A percentile compares a stretch with the other conserved stretches of the same genome.
These are phyloP conservation scores for Coelinius sp. DNA, from an alignment of 2,888 invertebrate species.

Conservation along the genomic window DNA sequence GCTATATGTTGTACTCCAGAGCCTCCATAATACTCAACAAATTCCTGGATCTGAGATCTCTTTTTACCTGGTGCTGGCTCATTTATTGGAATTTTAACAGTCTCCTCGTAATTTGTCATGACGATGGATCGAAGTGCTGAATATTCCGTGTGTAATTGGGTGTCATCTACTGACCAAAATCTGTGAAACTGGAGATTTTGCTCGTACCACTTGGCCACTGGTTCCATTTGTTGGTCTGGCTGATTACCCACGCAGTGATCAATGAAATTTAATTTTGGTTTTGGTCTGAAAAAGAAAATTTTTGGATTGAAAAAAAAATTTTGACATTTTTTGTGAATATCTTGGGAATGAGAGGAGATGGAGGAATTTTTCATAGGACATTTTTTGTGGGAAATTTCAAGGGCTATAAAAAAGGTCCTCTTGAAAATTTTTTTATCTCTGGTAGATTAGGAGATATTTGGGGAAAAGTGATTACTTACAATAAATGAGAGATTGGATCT, in stretches of 20 bases:
- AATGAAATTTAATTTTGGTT: slow-evolving; percentile 85
- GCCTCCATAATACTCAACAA: slow-evolving; percentile 97
- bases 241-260: slow-evolving; percentile 99
- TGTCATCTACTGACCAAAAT: slow-evolving; percentile 99
- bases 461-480: no score
- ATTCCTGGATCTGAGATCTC: slow-evolving; percentile 98
- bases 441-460: no score
- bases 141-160: slow-evolving; percentile 94
- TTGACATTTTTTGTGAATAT: no score
- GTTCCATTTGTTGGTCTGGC: slow-evolving; percentile 92
- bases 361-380: no score
- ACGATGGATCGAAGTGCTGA: slow-evolving; percentile 97
- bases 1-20: slow-evolving; percentile 99
- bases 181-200: slow-evolving; percentile 82
- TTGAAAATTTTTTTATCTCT: neutral
- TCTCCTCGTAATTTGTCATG: slow-evolving; percentile 98
- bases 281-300: slow-evolving; percentile 75
- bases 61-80: slow-evolving; percentile 95
- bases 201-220: slow-evolving; percentile 89
- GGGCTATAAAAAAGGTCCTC: no score
- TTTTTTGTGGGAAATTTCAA: no score
- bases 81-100: slow-evolving; percentile 97
- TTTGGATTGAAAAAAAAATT: no score
- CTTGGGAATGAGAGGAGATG: no score
- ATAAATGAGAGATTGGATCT: slow-evolving; percentile 74